Base-by-base conservation (phyloP, 2,113 vertebrate species). In the Oncorhynchus tshawytscha region DNA sequence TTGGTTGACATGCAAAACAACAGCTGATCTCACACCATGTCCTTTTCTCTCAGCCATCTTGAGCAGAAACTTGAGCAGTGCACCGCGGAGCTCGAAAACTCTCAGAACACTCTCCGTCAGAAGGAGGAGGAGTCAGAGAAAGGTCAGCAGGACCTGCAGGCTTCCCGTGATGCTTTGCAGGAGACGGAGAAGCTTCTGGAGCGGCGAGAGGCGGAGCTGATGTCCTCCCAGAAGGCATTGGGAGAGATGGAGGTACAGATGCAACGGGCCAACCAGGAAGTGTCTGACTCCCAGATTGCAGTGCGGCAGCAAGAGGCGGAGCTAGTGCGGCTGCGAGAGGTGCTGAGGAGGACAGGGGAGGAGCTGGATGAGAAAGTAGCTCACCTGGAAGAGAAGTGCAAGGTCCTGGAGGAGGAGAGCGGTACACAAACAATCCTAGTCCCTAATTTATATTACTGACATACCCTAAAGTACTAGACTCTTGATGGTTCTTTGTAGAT, bases 351-450 rank as follows among this genome's bases (percentile, higher is more conserved):
- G 24, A 96, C 92, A 0, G 92, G 95, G 81, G 89, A 86, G 68
- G 88, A 91, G 59, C 89, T 96, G 51, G 91, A 90, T 78, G 91
- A 94, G 87, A 78, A 94, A 78, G 89, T 95, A 45, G 83, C 93
- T 34, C 94, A 95, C 49, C 88, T 97, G 29, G 92, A 89, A 74
- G 92, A 94, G 65, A 93, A 86, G 24, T 97, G 90, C 89, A 86
- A 94, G 11, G 70, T 87, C 34, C 93, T 95, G 59, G 92, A 96
- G 79, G 87, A 94, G 48, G 95, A 97, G 79, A 95, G 94, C 92
- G 95, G 97, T 99, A 77, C n/a, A 85, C 75, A 16, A 27, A n/a
- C 20, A n/a, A 5, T 18, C 4, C 9, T 34, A 15, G 4, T 45
- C 20, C 6, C 8, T 39, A n/a, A n/a, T 13, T 11, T 11, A 45